Evolutionary conservation across 2,888 invertebrate species (phyloP).

Genomic region (Epinotia brunnichana): DNA sequence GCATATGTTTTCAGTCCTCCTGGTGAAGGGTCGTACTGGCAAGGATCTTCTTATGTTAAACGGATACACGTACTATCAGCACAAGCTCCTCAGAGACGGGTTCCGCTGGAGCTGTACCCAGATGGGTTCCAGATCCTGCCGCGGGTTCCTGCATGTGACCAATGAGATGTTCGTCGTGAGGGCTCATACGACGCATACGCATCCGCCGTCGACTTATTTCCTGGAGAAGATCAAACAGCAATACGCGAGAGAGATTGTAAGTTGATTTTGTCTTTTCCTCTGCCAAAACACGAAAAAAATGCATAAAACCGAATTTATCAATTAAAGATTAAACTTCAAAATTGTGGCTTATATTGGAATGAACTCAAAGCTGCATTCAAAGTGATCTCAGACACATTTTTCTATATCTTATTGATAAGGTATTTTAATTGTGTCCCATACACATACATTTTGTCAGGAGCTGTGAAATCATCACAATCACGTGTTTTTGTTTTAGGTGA

Average conservation of each 20-base stretch:
- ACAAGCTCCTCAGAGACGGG: slow-evolving; percentile 73
- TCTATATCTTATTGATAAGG: not conserved
- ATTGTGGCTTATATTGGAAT: too few relatives aligned
- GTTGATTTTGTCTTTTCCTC: slow-evolving; percentile 28
- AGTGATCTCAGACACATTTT: not conserved
- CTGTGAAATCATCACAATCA: not conserved
- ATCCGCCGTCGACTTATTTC: slow-evolving; percentile 71
- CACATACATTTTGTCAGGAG: not conserved
- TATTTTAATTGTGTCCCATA: not conserved
- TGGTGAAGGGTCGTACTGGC: slow-evolving; percentile 75
- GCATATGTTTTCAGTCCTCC: slow-evolving; percentile 66
- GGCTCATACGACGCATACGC: slow-evolving; percentile 73
- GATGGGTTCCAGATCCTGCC: slow-evolving; percentile 78
- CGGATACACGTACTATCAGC: slow-evolving; percentile 78
- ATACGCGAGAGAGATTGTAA: slow-evolving; percentile 49
- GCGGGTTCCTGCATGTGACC: slow-evolving; percentile 76
- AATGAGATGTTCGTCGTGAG: slow-evolving; percentile 72
- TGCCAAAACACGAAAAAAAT: not conserved
- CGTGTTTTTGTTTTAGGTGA: slow-evolving; percentile 55
- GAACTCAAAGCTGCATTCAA: not conserved
- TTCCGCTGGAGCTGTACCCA: slow-evolving; percentile 80
- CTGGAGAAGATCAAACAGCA: slow-evolving; percentile 62
- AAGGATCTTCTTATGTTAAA: slow-evolving; percentile 75
- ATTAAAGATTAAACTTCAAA: not conserved
- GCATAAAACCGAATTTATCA: not conserved